These are phyloP conservation scores for Aporophyla lueneburgensis DNA, from an alignment of 2,888 invertebrate genomes.

Conservation along the genomic window DNA sequence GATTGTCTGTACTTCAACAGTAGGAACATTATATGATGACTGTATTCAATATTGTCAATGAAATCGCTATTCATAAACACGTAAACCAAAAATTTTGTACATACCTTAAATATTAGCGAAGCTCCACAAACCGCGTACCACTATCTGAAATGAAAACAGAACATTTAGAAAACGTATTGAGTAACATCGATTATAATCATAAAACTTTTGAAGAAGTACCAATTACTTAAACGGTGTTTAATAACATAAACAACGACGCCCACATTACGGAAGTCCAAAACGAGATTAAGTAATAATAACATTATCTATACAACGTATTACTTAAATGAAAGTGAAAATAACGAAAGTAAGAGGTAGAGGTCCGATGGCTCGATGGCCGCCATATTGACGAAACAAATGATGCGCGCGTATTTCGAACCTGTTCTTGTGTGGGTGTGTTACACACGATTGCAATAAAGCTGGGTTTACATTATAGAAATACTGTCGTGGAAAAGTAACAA, in stretches of 20 bases:
- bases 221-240: slow-evolving; percentile 59
- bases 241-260: slow-evolving; percentile 72
- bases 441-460: slow-evolving; percentile 57
- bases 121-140: slow-evolving; percentile 66
- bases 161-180: slow-evolving; percentile 58
- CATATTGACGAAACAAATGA: slow-evolving; percentile 79
- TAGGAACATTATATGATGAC: no score
- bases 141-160: slow-evolving; percentile 75
- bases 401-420: slow-evolving; percentile 73
- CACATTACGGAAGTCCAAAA: slow-evolving; percentile 71
- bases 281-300: slow-evolving; percentile 79
- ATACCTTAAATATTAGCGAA: slow-evolving; percentile 76
- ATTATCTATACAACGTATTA: slow-evolving; percentile 77
- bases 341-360: slow-evolving; percentile 86
- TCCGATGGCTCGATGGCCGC: slow-evolving; percentile 75
- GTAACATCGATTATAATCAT: slow-evolving; percentile 34
- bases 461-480: background rate
- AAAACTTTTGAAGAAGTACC: slow-evolving; percentile 37
- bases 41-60: background rate
- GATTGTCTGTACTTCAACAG: no score
- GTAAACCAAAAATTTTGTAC: slow-evolving; percentile 11
- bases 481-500: background rate
- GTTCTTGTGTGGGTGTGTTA: slow-evolving; percentile 71
- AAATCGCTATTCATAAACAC: background rate
- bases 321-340: slow-evolving; percentile 87